Evolutionary conservation across 2,888 invertebrate species (phyloP).

Genomic region (Heteromyza rotundicornis): DNA sequence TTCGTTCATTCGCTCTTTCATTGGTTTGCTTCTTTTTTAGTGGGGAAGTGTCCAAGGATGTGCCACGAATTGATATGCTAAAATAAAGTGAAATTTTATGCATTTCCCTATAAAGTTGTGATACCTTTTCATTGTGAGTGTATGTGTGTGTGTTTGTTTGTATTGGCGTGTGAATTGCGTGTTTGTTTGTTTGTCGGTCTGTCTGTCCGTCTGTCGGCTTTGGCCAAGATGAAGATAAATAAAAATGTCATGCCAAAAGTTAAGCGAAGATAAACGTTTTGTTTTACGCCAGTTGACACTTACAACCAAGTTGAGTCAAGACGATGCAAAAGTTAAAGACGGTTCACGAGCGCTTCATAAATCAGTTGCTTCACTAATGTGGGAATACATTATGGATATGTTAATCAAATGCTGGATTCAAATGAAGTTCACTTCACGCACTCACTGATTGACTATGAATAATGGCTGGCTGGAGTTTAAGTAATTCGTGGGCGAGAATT

Average conservation of each 20-base stretch:
- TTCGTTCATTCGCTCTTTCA: background rate
- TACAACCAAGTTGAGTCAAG: background rate
- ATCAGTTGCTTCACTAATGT: no score
- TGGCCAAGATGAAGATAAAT: constrained; percentile 40
- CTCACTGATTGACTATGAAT: no score
- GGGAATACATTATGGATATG: no score
- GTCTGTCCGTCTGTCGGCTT: background rate
- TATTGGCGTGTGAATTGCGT: background rate
- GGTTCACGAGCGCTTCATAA: background rate
- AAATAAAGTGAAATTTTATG: constrained; percentile 57
- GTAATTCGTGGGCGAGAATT: no score
- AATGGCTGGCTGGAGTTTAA: no score
- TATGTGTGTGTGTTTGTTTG: constrained; percentile 1
- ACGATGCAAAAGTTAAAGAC: background rate
- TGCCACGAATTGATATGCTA: constrained; percentile 41
- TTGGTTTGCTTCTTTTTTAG: background rate
- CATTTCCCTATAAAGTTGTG: constrained; percentile 35
- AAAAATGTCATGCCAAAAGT: constrained; percentile 49
- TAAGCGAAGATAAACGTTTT: constrained; percentile 29
- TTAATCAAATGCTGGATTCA: no score
- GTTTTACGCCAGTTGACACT: constrained; percentile 19
- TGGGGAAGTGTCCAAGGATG: constrained; percentile 19
- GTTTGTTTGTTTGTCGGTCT: background rate
- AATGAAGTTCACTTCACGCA: no score
- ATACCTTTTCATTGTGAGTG: constrained; percentile 2